phyloP scores from a whole-genome alignment of 2,888 invertebrate genomes.

The Hyposoter dolosus region DNA sequence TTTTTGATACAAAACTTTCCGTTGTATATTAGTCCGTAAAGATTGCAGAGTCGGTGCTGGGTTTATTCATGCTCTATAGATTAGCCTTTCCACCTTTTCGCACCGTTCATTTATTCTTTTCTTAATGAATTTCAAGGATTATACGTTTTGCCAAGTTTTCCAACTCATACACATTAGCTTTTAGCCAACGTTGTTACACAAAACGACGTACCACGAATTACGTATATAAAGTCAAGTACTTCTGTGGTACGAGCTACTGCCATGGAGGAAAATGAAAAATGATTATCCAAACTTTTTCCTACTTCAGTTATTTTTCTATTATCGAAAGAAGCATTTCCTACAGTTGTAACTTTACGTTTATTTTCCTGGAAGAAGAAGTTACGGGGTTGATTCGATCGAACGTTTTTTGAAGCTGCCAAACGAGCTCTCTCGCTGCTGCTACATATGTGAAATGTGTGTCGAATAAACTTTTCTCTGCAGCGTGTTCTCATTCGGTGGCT shows the following conservation, averaged over 20 bases:
- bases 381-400: not conserved
- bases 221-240: not conserved
- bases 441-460: not conserved
- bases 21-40: constrained; percentile 28
- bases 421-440: not conserved
- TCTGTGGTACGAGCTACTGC: not conserved
- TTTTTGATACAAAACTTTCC: constrained; percentile 26
- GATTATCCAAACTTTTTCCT: not conserved
- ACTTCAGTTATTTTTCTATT: not conserved
- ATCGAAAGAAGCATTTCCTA: not conserved
- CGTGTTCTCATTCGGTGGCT: constrained; percentile 5
- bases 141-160: constrained; percentile 23
- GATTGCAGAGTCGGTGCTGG: constrained; percentile 15
- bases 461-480: not conserved
- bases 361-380: not conserved
- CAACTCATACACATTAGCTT: constrained; percentile 16
- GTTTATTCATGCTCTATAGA: not conserved
- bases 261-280: not conserved
- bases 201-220: not conserved
- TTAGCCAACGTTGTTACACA: constrained; percentile 7
- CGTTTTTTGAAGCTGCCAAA: not conserved
- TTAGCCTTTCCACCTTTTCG: constrained; percentile 39
- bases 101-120: constrained; percentile 23
- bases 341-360: not conserved
- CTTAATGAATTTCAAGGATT: constrained; percentile 59